Evolutionary conservation across 2,797 vertebrate genomes (phyloP), one percentile per base, ranked within the genome.

Genomic region (Smutsia temminckii): DNA sequence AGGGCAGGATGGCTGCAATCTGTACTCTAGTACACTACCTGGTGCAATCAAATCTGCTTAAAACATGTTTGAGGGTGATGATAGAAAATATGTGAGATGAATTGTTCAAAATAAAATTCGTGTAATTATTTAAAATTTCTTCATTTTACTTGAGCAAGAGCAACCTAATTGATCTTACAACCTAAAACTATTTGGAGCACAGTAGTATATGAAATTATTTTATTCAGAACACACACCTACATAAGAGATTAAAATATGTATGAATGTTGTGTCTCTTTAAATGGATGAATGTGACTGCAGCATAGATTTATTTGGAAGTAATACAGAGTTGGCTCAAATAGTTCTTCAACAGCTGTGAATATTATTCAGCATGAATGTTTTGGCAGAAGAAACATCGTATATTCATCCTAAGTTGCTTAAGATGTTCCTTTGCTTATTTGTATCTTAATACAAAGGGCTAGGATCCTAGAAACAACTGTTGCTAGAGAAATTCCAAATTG

Each of bases 21-120:
- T 13, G 32, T 25, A 55, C 29, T 66, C 46, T 57, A 88, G 57
- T 42, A 27, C 17, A 37, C 72, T 25, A 78, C 21, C 61, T 12
- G 9, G 34, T 40, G 29, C 32, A 34, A 91, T 93, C 64, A 68
- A 88, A 91, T 88, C 81, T 83, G 72, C 34, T 68, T 94, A 66
- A 92, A 89, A 81, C 12, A 59, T n/a, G 21, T 66, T 92, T 37
- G 83, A 96, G 57, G 29, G 23, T 7, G 37, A 85, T 46, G 72
- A 85, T 46, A 77, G 51, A 74, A 96, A 97, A 94, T 91, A 94
- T 55, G 81, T 64, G 49, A 96, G 77, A 78, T 78, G 63, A 51
- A 40, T 77, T 77, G 68, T 78, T 92, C 68, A 53, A 85, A 92
- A 71, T 63, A 29, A 77, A 72, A 75, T 90, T 85, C 90, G 6